Conservation (phyloP, 1,140 invertebrate species). For the Drosophila trapezifrons region DNA sequence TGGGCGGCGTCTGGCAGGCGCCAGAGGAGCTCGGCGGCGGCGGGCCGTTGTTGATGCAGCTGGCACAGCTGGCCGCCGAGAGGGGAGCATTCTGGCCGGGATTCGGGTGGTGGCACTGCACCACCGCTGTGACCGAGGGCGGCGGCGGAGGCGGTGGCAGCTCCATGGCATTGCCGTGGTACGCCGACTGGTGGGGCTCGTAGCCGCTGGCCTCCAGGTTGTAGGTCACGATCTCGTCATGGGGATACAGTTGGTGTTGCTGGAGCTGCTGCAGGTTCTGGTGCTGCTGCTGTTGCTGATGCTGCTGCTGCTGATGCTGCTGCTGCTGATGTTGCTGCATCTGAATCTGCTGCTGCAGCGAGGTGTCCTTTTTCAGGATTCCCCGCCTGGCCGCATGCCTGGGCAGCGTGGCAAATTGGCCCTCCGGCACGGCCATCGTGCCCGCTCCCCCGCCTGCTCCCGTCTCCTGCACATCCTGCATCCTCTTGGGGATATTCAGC, state of each 20-base stretch:
- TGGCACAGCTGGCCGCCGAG: conserved; percentile 73
- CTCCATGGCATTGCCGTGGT: conserved; percentile 62
- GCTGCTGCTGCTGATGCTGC: conserved; percentile 30
- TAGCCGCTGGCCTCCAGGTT: conserved; percentile 79
- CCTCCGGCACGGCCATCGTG: conserved; percentile 47
- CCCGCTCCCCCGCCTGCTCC: conserved; percentile 58
- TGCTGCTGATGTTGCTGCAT: conserved; percentile 41
- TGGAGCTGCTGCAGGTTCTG: conserved; percentile 37
- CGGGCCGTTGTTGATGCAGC: conserved; percentile 83
- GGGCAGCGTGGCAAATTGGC: conserved; percentile 87
- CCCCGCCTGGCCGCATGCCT: conserved; percentile 83
- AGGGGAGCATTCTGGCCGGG: conserved; percentile 30
- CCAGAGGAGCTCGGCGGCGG: conserved; percentile 67
- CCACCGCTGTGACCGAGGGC: conserved; percentile 72
- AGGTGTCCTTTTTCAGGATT: conserved; percentile 79
- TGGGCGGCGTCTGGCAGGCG: conserved; percentile 74
- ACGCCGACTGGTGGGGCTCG: conserved; percentile 49
- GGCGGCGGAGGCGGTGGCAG: conserved; percentile 73
- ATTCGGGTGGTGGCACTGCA: conserved; percentile 70
- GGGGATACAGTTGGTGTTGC: conserved; percentile 70
- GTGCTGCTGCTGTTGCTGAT: conserved; percentile 54
- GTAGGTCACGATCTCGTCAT: conserved; percentile 82
- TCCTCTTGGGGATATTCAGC: conserved; percentile 88
- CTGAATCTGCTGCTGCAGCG: conserved; percentile 59
- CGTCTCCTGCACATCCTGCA: conserved; percentile 84